Base-by-base conservation (phyloP, 2,113 vertebrate genomes). In the Pelobates fuscus region DNA sequence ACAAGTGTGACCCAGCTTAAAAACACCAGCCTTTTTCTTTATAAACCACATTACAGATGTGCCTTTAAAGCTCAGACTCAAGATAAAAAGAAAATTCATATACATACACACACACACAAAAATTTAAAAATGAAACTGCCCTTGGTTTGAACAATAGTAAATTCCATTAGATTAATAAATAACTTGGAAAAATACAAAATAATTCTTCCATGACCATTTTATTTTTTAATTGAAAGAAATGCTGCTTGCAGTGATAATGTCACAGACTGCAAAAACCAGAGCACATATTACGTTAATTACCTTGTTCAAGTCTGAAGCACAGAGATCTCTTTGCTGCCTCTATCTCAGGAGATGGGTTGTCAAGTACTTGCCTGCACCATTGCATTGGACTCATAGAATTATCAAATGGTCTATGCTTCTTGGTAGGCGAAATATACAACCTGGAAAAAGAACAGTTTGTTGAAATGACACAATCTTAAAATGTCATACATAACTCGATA, bases 291-390 rank as follows among this genome's bases (percentile, higher is more conserved):
- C 7, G 23, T 59, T 18, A 23, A 71, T 83, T 96, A 98, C 97
- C 97, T 96, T 99, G 97, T 79, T 98, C 96, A 87, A 99, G 83
- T 83, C 95, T 92, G 84, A 95, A 95, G 83, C 94, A 94, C 8
- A 99, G 82, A 14, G 94, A 95, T 78, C 95, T 94, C 83, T 93
- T 96, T 23, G 96, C 96, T 75, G 95, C 93, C 83, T 96, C 93
- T 87, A 94, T 89, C 81, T 98, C 96, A 2, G 96, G 94, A 81
- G 91, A 93, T 1, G 93, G 96, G 80, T 96, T 91, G 88, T 99
- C 96, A 83, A 99, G 88, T 82, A 97, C 90, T 78, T 85, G 94
- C 77, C 97, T 94, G 88, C 95, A 97, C 97, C 97, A 99, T 85
- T 95, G 93, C 55, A 98, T 85, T 81, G 96, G 93, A 79, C 82